A percentile compares a stretch with the other conserved stretches of the same genome.
These are phyloP conservation scores for Arnoldichthys spilopterus DNA, from an alignment of 2,797 vertebrate species.

Conservation along the genomic window DNA sequence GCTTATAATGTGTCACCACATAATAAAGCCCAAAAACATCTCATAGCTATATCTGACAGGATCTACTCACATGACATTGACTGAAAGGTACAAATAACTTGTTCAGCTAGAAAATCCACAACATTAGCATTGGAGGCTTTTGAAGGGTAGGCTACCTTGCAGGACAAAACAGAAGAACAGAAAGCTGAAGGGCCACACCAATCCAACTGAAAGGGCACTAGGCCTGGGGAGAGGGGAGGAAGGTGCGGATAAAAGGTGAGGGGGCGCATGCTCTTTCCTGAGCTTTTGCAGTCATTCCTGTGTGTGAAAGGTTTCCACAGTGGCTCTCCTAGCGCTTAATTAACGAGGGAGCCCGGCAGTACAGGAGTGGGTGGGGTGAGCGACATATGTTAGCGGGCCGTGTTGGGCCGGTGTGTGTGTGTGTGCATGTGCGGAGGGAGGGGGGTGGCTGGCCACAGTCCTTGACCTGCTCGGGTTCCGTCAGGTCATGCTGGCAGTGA, in stretches of 20 bases:
- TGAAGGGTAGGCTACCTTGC: not conserved
- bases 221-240: slow-evolving; percentile 20
- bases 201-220: not conserved
- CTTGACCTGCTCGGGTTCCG: slow-evolving; percentile 66
- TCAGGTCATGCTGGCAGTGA: slow-evolving; percentile 78
- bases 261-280: slow-evolving; percentile 46
- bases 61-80: too few relatives aligned
- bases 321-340: slow-evolving; percentile 60
- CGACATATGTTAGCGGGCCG: slow-evolving; percentile 55
- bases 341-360: slow-evolving; percentile 54
- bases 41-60: too few relatives aligned
- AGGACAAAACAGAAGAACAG: not conserved
- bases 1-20: not conserved
- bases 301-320: slow-evolving; percentile 47
- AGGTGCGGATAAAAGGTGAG: slow-evolving; percentile 59
- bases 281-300: slow-evolving; percentile 44
- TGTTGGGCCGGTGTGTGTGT: slow-evolving; percentile 45
- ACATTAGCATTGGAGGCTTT: too few relatives aligned
- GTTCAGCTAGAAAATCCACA: not conserved
- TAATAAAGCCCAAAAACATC: not conserved
- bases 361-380: slow-evolving; percentile 32
- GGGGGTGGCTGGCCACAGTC: slow-evolving; percentile 71
- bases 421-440: slow-evolving; percentile 53
- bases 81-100: not conserved
- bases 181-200: not conserved